Evolutionary conservation across 2,888 invertebrate genomes (phyloP).

Genomic region (Mactromeris polynyma): DNA sequence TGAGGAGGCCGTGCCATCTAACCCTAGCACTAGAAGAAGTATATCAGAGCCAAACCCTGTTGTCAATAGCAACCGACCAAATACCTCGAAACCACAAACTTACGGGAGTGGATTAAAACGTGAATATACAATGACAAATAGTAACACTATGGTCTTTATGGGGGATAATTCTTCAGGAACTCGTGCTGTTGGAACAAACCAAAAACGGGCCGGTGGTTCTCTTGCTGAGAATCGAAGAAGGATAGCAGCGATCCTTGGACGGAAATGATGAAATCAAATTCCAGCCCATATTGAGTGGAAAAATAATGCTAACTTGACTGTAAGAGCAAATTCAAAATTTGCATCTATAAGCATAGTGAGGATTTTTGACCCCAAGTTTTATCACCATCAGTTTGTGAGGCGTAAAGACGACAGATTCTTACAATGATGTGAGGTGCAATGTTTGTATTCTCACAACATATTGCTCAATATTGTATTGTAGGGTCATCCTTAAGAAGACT

Average conservation of each 20-base stretch:
- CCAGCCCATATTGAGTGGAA: neutral
- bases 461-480: neutral
- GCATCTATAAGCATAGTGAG: conserved; percentile 10
- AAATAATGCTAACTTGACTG: neutral
- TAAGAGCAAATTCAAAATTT: neutral
- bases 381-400: neutral
- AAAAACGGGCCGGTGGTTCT: conserved; percentile 47
- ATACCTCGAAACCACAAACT: conserved; percentile 49
- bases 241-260: conserved; percentile 79
- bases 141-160: conserved; percentile 67
- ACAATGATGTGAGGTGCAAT: neutral
- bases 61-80: conserved; percentile 43
- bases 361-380: conserved; percentile 44
- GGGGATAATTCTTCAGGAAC: conserved; percentile 46
- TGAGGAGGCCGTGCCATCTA: conserved; percentile 34
- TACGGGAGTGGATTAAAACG: conserved; percentile 53
- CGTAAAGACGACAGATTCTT: no score
- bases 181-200: conserved; percentile 42
- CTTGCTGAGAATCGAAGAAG: conserved; percentile 77
- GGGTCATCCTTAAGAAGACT: no score
- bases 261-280: conserved; percentile 59
- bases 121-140: conserved; percentile 66
- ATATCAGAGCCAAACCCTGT: conserved; percentile 59
- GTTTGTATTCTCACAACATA: neutral
- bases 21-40: conserved; percentile 40